Base-by-base conservation (phyloP, 1,140 invertebrate genomes). In the Littorina saxatilis region DNA sequence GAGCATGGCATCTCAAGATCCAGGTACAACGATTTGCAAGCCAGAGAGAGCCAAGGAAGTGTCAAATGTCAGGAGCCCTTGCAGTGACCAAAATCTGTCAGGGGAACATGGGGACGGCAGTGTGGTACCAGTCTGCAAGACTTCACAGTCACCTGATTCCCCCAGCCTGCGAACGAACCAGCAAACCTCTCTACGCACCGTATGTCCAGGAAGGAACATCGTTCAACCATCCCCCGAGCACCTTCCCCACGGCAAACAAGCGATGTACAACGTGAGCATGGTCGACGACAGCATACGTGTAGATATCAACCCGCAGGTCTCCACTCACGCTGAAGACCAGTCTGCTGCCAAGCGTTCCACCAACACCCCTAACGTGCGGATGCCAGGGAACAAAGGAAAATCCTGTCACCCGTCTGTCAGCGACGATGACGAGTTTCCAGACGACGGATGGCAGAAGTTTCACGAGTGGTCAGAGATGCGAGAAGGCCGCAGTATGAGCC, bases 211-310 rank as follows among this genome's bases (percentile, higher is more conserved):
- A 9, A 1, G 37, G 66, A 68, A 68, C 35, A 37, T 39, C 37
- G 23, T 39, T 17, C 32, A 68, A 39, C 11, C 7, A 13, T 17
- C 61, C 13, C 61, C 61, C 4, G 4, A 63, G 61, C n/a, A n/a
- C n/a, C n/a, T n/a, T n/a, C n/a, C n/a, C n/a, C n/a, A n/a, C n/a
- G n/a, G n/a, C n/a, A n/a, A n/a, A n/a, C n/a, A n/a, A 4, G 68
- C 68, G 5, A 23, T 32, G 39, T 73, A 73, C 27, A 35, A 50
- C 43, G 40, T 73, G 4, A n/a, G 70, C 43, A 73, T 73, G 70
- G 70, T 50, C n/a, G 70, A 50, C 3, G 70, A 73, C 39, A 73
- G 17, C 43, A 73, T 73, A 5, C 70, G 70, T 4, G 70, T 73
- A 23, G 40, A 73, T 23, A 73, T 73, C 43, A 37, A 63, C 27